phyloP scores from a whole-genome alignment of 2,113 vertebrate species.

The Scortum barcoo region DNA sequence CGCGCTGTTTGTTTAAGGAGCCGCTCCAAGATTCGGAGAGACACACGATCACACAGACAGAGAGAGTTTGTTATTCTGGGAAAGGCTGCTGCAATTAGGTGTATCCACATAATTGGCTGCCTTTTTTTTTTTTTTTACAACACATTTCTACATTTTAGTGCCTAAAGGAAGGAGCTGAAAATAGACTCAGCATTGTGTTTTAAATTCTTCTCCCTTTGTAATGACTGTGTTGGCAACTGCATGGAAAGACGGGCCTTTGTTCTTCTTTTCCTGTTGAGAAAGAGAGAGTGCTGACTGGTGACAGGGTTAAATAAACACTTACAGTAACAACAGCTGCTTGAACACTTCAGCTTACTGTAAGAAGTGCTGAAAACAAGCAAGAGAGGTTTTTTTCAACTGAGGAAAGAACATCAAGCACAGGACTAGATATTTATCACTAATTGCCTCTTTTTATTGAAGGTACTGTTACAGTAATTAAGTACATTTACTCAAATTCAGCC shows the following conservation, averaged over 20 bases:
- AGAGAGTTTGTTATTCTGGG: conserved; percentile 41
- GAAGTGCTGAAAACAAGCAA: background rate
- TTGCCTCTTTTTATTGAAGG: too few relatives aligned
- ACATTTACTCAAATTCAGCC: too few relatives aligned
- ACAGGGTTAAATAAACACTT: background rate
- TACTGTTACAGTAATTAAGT: too few relatives aligned
- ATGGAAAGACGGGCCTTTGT: background rate
- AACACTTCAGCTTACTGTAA: background rate
- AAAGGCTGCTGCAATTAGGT: conserved; percentile 35
- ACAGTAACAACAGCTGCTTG: background rate
- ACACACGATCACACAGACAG: background rate
- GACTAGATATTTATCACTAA: background rate
- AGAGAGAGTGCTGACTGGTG: background rate
- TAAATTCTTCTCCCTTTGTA: background rate
- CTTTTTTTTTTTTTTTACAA: conserved; percentile 2
- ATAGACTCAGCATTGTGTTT: conserved; percentile 26
- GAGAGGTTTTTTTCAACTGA: background rate
- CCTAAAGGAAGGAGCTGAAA: conserved; percentile 38
- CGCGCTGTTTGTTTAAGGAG: conserved; percentile 21
- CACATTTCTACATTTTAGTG: conserved; percentile 14
- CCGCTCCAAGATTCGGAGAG: conserved; percentile 8
- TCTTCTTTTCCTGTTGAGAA: conserved; percentile 17
- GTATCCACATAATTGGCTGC: conserved; percentile 37
- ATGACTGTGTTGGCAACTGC: background rate
- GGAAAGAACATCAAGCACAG: background rate